Evolutionary conservation across 2,888 invertebrate genomes (phyloP).

Genomic region (Andricus quercusramuli): DNA sequence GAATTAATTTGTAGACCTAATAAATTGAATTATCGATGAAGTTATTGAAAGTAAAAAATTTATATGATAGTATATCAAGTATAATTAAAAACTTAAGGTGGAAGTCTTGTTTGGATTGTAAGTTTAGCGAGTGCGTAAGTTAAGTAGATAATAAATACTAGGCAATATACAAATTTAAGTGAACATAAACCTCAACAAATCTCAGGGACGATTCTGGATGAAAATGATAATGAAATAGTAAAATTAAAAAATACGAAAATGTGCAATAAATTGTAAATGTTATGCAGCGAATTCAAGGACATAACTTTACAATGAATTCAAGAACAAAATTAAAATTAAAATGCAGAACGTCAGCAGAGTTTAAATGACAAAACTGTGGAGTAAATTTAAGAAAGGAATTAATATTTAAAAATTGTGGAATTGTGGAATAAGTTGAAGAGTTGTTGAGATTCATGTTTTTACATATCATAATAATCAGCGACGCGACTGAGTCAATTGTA

Average conservation of each 20-base stretch:
- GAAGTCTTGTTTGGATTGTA: not conserved
- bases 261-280: not conserved
- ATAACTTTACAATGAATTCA: not conserved
- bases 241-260: not conserved
- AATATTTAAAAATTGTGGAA: not conserved
- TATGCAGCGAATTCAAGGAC: not conserved
- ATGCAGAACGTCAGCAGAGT: not conserved
- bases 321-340: not conserved
- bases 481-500: constrained; percentile 55
- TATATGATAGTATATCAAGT: not conserved
- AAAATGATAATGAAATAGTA: not conserved
- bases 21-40: not conserved
- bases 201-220: not conserved
- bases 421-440: not conserved
- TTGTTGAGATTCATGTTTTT: constrained; percentile 25
- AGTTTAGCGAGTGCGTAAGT: not conserved
- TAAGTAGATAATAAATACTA: constrained; percentile 12
- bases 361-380: not conserved
- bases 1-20: too few species aligned
- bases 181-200: constrained; percentile 22
- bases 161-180: not conserved
- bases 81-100: not conserved
- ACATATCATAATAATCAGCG: constrained; percentile 49
- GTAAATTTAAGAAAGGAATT: not conserved
- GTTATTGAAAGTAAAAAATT: not conserved